Evolutionary conservation across 2,113 vertebrate species (phyloP).

Genomic region (Odobenus rosmarus): DNA sequence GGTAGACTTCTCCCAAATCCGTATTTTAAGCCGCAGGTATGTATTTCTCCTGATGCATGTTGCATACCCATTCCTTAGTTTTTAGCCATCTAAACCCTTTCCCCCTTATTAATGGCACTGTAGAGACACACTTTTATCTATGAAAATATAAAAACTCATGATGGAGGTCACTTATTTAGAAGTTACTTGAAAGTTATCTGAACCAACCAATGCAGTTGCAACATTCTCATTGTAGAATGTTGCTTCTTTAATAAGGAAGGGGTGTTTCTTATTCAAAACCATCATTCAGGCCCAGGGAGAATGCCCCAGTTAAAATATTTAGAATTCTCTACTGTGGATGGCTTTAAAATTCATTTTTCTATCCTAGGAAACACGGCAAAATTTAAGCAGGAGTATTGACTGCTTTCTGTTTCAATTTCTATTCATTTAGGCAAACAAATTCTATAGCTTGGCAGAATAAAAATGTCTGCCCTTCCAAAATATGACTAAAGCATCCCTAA

Average conservation of each 20-base stretch:
- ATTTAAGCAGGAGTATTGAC: not conserved
- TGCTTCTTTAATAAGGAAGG: not conserved
- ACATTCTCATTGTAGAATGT: not conserved
- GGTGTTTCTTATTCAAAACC: not conserved
- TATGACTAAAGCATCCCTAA: not conserved
- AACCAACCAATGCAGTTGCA: not conserved
- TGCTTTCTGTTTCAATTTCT: conserved; percentile 15
- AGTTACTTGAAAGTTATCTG: not conserved
- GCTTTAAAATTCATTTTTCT: conserved; percentile 47
- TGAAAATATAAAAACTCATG: not conserved
- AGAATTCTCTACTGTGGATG: not conserved
- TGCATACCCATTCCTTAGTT: not conserved
- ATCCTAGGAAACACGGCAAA: not conserved
- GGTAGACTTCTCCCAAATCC: not conserved
- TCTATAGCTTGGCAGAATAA: not conserved
- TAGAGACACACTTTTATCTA: not conserved
- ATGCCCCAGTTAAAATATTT: not conserved
- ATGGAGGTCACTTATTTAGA: not conserved
- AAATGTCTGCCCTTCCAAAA: not conserved
- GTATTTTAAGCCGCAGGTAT: not conserved
- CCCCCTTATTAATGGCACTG: too few relatives aligned
- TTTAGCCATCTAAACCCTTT: not conserved
- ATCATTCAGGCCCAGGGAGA: not conserved
- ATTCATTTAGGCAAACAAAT: not conserved
- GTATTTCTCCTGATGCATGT: not conserved